Conservation (phyloP, 1,140 invertebrate genomes). For the Drosophila teissieri region DNA sequence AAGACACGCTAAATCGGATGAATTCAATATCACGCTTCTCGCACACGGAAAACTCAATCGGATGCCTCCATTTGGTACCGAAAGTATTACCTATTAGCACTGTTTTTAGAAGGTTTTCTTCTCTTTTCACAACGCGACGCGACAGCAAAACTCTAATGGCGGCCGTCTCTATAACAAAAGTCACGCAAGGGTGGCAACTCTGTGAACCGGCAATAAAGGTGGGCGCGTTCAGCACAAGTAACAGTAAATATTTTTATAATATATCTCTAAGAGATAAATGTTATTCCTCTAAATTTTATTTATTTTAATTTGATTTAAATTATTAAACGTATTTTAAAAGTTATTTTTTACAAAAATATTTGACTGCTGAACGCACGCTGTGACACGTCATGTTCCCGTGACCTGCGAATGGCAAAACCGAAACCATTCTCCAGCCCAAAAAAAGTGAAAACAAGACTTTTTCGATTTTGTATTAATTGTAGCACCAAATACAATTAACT, state of each 20-base stretch:
- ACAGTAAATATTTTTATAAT: not conserved
- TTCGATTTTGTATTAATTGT: conserved; percentile 54
- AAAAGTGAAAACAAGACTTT: conserved; percentile 75
- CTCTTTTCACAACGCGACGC: conserved; percentile 71
- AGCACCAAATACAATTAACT: conserved; percentile 62
- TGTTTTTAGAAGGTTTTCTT: conserved; percentile 65
- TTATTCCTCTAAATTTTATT: too few species aligned
- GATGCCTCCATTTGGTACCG: conserved; percentile 13
- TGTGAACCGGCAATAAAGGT: conserved; percentile 44
- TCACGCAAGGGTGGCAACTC: conserved; percentile 55
- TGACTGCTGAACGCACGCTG: conserved; percentile 51
- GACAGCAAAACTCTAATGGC: conserved; percentile 69
- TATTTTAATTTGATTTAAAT: too few species aligned
- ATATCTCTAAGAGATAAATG: too few species aligned
- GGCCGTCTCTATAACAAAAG: conserved; percentile 67
- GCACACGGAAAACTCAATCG: not conserved
- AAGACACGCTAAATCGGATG: not conserved
- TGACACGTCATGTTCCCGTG: conserved; percentile 77
- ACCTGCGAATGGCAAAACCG: conserved; percentile 54
- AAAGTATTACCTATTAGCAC: conserved; percentile 71
- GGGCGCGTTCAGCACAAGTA: conserved; percentile 50
- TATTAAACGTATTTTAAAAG: not conserved
- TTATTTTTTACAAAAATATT: not conserved
- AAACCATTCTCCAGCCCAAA: conserved; percentile 51
- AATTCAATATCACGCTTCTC: not conserved